Base-by-base conservation (phyloP, 2,888 invertebrate species). In the Eugnorisma glareosa region DNA sequence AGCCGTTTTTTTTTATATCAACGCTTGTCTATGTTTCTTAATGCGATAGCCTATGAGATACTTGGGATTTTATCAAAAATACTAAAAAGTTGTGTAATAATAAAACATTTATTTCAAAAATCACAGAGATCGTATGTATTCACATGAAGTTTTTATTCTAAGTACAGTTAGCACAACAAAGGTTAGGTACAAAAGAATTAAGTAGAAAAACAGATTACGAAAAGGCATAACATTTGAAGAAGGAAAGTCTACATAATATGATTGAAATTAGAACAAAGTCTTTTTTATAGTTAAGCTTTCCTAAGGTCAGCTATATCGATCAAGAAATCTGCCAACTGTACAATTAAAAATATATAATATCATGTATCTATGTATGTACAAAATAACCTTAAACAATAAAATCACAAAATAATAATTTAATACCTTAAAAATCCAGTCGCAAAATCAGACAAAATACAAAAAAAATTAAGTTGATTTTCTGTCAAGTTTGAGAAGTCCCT, bases 71-170 rank as follows among this genome's bases (percentile, higher is more conserved):
- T 5, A 57, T 51, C 69, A 74, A 80, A 79, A 82, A 73, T n/a
- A 80, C 66, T 48, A n/a, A 37, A 43, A 40, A 67, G 24, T 81
- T 82, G 84, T 89, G 86, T 90, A 91, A 89, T 92, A 92, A 92
- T 92, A 92, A 93, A 93, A 92, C 92, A 92, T 94, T 92, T 94
- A 94, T 91, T 92, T 91, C 82, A 91, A 93, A 93, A 93, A 93
- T 93, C 93, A 94, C 93, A 93, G 92, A 90, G 89, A 93, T 91
- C 90, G 83, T 89, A 87, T 86, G 89, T 86, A 84, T 90, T 78
- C 74, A 85, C 86, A 78, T 84, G 63, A 82, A 84, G 80, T 73
- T 85, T 82, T 54, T 81, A 88, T 75, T 84, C 81, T 86, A 89
- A 77, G 81, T 86, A 88, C 82, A 84, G 85, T 75, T 68, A 86